Evolutionary conservation across 2,113 vertebrate species (phyloP).

Genomic region (Butorides virescens): DNA sequence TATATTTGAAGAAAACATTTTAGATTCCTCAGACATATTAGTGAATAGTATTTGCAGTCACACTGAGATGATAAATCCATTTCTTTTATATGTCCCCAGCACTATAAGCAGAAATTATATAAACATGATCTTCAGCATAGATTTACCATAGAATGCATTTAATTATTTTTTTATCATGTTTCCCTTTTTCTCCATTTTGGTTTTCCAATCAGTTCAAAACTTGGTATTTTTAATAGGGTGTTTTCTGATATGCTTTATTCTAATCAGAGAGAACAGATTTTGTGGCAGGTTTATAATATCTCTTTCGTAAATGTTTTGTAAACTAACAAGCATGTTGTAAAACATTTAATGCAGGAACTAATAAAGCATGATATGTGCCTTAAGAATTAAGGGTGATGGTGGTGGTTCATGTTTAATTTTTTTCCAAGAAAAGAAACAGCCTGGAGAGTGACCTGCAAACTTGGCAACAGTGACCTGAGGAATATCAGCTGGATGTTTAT

Average conservation of each 20-base stretch:
- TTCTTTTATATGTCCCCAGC: neutral
- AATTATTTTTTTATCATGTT: neutral
- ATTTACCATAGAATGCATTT: neutral
- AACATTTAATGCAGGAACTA: neutral
- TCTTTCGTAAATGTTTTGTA: neutral
- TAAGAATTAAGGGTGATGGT: neutral
- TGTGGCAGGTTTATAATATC: neutral
- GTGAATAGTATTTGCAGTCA: neutral
- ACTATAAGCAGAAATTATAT: neutral
- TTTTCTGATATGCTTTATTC: neutral
- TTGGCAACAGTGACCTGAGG: neutral
- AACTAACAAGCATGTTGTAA: neutral
- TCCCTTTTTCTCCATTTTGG: neutral
- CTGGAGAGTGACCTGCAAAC: neutral
- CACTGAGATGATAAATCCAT: neutral
- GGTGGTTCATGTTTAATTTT: neutral
- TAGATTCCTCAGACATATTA: neutral
- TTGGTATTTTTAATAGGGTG: neutral
- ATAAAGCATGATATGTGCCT: neutral
- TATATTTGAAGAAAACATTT: neutral
- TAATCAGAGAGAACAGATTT: neutral
- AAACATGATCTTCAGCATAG: neutral
- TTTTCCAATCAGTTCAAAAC: neutral
- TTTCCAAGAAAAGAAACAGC: neutral
- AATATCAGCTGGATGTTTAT: neutral